phyloP scores from a whole-genome alignment of 2,888 invertebrate genomes.

The Harpalus rubripes region DNA sequence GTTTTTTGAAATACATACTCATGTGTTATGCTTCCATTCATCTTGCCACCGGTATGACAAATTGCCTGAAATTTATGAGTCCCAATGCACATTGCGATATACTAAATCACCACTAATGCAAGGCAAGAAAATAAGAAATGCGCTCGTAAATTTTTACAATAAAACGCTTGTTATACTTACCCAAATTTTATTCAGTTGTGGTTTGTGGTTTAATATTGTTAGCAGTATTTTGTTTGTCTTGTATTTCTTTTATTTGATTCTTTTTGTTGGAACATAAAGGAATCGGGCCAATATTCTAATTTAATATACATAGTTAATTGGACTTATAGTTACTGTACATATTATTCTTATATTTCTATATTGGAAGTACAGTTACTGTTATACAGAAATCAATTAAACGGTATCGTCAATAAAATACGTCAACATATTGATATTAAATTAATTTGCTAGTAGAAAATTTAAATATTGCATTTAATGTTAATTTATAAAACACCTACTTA shows the following conservation, averaged over 20 bases:
- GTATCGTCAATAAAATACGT: too few relatives aligned
- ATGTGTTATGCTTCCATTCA: constrained; percentile 47
- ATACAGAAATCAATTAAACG: too few relatives aligned
- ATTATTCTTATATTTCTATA: too few relatives aligned
- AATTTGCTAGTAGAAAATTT: too few relatives aligned
- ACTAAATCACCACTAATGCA: constrained; percentile 25
- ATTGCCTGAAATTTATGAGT: constrained; percentile 58
- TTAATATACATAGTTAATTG: neutral
- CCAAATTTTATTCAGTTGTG: neutral
- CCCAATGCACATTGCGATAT: neutral
- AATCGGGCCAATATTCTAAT: neutral
- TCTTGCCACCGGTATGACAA: constrained; percentile 53
- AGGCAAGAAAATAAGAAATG: constrained; percentile 1
- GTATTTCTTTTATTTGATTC: neutral
- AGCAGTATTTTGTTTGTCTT: neutral
- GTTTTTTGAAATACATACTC: constrained; percentile 59
- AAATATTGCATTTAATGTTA: too few relatives aligned
- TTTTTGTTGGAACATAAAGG: neutral
- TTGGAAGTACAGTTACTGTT: too few relatives aligned
- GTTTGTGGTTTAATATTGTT: neutral
- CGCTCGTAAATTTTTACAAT: neutral
- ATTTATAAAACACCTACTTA: too few relatives aligned
- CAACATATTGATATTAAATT: too few relatives aligned
- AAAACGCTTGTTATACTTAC: neutral
- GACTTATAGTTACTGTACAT: too few relatives aligned